Conservation (phyloP, 2,113 vertebrate species). For the Alethe diademata region DNA sequence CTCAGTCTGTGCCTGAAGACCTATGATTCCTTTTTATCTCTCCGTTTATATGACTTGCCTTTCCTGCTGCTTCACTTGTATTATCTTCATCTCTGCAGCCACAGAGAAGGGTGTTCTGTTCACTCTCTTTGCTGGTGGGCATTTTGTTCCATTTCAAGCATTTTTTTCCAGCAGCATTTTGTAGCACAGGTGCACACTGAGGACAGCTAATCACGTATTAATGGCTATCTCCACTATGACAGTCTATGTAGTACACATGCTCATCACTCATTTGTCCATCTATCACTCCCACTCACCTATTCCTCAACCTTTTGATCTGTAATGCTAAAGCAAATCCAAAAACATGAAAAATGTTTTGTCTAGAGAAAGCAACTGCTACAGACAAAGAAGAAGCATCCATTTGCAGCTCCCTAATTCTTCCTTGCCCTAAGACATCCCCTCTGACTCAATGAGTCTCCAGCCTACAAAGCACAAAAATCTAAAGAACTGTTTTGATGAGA, state of each 20-base stretch:
- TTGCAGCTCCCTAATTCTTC: neutral
- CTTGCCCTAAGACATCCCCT: neutral
- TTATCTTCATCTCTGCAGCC: neutral
- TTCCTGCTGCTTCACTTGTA: neutral
- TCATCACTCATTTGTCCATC: neutral
- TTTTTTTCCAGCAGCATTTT: neutral
- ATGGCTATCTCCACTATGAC: neutral
- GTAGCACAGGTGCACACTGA: neutral
- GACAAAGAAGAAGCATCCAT: neutral
- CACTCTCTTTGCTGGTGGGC: neutral
- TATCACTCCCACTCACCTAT: neutral
- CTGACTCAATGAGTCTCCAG: neutral
- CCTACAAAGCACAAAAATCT: neutral
- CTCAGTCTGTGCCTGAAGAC: neutral
- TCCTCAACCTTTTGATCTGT: neutral
- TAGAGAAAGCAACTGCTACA: neutral
- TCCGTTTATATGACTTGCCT: neutral
- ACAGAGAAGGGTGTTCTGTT: neutral
- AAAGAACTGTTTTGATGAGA: neutral
- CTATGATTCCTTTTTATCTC: neutral
- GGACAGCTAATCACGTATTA: neutral
- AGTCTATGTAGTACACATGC: accelerated
- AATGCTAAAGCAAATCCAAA: neutral
- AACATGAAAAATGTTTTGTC: neutral
- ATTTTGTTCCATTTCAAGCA: neutral